Conservation (phyloP, 2,113 vertebrate genomes). For the Cavia porcellus region DNA sequence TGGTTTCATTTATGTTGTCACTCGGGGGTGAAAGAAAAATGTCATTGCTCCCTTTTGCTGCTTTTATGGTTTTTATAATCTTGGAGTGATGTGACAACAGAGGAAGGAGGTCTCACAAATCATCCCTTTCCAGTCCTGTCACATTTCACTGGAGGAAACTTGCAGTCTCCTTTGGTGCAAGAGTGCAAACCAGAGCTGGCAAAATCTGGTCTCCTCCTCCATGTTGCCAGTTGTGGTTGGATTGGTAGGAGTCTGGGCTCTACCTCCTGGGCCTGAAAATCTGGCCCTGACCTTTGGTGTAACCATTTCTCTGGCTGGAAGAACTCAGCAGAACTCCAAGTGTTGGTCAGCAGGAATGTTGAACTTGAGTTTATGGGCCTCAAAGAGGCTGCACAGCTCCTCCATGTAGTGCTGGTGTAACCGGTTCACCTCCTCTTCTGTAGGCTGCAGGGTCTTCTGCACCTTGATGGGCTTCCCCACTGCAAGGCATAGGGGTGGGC, state of each 20-base stretch:
- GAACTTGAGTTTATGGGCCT: constrained; percentile 94
- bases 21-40: too few species aligned
- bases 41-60: too few species aligned
- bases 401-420: constrained; percentile 93
- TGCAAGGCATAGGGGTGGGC: too few species aligned
- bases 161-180: neutral
- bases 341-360: constrained; percentile 91
- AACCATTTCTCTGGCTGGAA: neutral
- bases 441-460: too few species aligned
- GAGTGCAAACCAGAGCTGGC: neutral
- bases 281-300: neutral
- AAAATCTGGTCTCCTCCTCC: neutral
- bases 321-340: constrained; percentile 28
- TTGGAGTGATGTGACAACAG: too few species aligned
- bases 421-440: constrained; percentile 89
- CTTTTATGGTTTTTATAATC: too few species aligned
- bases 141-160: neutral
- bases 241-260: neutral
- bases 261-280: neutral
- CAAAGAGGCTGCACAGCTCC: constrained; percentile 92
- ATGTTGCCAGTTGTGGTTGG: neutral
- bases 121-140: constrained; percentile 80
- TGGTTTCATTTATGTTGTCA: neutral
- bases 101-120: neutral
- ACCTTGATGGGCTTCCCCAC: too few species aligned